A percentile compares a stretch with the other conserved stretches of the same genome.
Evolutionary conservation across 2,888 invertebrate species (phyloP).

Genomic region (Poecilobothrus nobilitatus): DNA sequence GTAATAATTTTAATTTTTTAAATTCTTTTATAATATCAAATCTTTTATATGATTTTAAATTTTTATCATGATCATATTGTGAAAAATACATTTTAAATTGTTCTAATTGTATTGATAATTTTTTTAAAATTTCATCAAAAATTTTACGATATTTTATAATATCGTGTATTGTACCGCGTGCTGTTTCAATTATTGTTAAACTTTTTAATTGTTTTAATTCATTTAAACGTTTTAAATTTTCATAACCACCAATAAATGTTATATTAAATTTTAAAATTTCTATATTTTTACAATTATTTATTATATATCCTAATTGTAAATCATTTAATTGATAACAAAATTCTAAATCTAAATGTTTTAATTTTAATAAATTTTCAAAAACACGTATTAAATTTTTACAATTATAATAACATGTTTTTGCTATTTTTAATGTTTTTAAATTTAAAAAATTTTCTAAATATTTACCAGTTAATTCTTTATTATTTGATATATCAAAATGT

Average conservation of each 20-base stretch:
- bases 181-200: background rate
- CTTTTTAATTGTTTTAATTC: background rate
- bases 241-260: background rate
- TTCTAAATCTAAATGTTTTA: slow-evolving; percentile 1
- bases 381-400: background rate
- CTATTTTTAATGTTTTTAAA: background rate
- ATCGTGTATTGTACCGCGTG: background rate
- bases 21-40: background rate
- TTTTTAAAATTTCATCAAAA: slow-evolving; percentile 2
- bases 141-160: background rate
- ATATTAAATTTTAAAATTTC: background rate
- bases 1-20: slow-evolving; percentile 4
- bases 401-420: background rate
- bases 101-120: background rate
- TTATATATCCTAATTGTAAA: background rate
- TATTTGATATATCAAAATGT: background rate
- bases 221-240: background rate
- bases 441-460: background rate
- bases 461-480: slow-evolving; percentile 8
- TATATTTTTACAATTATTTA: background rate
- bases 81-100: slow-evolving; percentile 7
- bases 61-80: slow-evolving; percentile 8
- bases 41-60: background rate
- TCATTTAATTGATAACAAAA: background rate
- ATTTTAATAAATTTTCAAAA: background rate